A percentile compares a stretch with the other conserved stretches of the same genome.
Conservation (phyloP, 2,797 vertebrate species). For the Spinibarbus caldwelli region DNA sequence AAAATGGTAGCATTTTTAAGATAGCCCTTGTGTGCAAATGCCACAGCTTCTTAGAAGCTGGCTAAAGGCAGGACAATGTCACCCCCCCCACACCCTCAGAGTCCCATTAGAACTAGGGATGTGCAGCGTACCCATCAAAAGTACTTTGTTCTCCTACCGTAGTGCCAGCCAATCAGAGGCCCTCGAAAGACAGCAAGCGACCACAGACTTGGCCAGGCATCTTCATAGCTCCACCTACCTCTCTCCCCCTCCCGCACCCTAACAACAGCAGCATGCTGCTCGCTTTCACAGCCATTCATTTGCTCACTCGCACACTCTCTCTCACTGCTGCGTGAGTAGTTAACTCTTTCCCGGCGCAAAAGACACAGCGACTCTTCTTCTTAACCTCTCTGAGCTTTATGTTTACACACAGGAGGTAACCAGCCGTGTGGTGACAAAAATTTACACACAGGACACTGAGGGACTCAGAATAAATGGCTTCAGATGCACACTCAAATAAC, state of each 20-base stretch:
- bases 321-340: neutral
- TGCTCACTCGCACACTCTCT: slow-evolving; percentile 31
- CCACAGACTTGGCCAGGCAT: slow-evolving; percentile 70
- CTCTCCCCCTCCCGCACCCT: slow-evolving; percentile 64
- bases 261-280: slow-evolving; percentile 77
- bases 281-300: slow-evolving; percentile 42
- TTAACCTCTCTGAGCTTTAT: slow-evolving; percentile 17
- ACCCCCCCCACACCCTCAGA: slow-evolving; percentile 25
- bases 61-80: slow-evolving; percentile 73
- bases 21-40: neutral
- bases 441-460: slow-evolving; percentile 5
- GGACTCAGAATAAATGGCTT: slow-evolving; percentile 7
- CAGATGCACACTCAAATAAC: slow-evolving; percentile 10
- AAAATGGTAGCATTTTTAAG: neutral
- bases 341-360: slow-evolving; percentile 36
- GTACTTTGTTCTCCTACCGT: slow-evolving; percentile 73
- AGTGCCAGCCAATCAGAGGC: slow-evolving; percentile 72
- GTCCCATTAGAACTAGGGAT: slow-evolving; percentile 50
- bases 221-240: slow-evolving; percentile 65
- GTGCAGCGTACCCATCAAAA: slow-evolving; percentile 74
- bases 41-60: slow-evolving; percentile 70
- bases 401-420: slow-evolving; percentile 28
- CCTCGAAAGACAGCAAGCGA: slow-evolving; percentile 63
- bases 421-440: slow-evolving; percentile 6
- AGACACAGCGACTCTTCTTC: neutral